Base-by-base conservation (phyloP, 2,888 invertebrate genomes). In the Lymantria dispar region DNA sequence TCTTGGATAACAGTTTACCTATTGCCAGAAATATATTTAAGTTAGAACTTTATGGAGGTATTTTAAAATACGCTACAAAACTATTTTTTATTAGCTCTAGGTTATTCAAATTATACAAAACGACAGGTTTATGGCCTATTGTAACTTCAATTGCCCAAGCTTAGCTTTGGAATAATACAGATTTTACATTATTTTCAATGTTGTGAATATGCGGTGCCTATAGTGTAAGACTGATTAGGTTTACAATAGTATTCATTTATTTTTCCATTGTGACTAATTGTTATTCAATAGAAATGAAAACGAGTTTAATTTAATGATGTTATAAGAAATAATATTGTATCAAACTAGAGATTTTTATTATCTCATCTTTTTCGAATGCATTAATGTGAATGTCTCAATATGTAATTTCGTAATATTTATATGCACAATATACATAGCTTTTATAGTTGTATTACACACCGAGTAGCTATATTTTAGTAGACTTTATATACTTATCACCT, bases 161-260 rank as follows among this genome's bases (percentile, higher is more conserved):
- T 29, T 43, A 65, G 64, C 69, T 73, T 76, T 74, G n/a, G 37
- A 12, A 40, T 40, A 40, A 42, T 22, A 7, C 14, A 47, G 43
- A 30, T 33, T 42, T 29, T 13, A 9, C 12, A 10, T 57, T 45
- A 50, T 56, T 54, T 52, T 50, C 41, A 51, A 50, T 65, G 59
- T 72, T 79, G 69, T 75, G 68, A 76, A 72, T 64, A 62, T 70
- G 67, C 57, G 79, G 83, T 84, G 83, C 80, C 77, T 78, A 76
- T 62, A 3, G 62, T 74, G 72, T 80, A 83, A 85, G 85, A 85
- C 85, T 85, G 85, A 85, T 72, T 83, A 82, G 73, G 58, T 51
- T 59, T 59, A 67, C 67, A 62, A 64, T 64, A 62, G 49, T 60
- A 12, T 48, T 62, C 62, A 66, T 10, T 33, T 33, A 67, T 67